Base-by-base conservation (phyloP, 2,797 vertebrate species). In the Hydrocynus forskahlii region DNA sequence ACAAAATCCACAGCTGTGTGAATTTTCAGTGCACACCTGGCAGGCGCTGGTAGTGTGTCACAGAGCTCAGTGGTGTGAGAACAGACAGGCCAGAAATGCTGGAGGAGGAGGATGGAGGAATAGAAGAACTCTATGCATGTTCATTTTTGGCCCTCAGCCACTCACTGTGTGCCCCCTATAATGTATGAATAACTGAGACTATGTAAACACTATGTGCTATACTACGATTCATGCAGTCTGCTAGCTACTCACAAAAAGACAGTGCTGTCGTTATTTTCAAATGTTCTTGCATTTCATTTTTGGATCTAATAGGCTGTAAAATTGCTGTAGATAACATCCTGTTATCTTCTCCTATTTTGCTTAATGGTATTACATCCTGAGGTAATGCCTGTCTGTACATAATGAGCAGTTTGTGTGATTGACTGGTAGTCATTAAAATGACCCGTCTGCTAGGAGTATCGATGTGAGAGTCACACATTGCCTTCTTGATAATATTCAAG, bases 11-110 rank as follows among this genome's bases (percentile, higher is more conserved):
- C 92, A 95, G 96, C 96, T 95, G 93, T 93, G 91, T 90, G 87
- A 4, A 92, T 93, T 93, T 87, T 91, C 88, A 93, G 92, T 90
- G 89, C 80, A 89, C 92, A 93, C 91, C 93, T 94, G 94, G 91
- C 90, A 78, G 23, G 89, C 91, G 90, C 92, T 89, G 87, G 85
- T 89, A 90, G 89, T 92, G 92, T 93, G 92, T 95, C 93, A 92
- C 79, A 88, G 87, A 92, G 90, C 90, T 92, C 92, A 93, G 84
- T 92, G 91, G 92, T 91, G 92, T 93, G 94, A 92, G 85, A 89
- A 93, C 86, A 90, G 92, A 76, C 81, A 88, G 90, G 87, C 87
- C 79, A 89, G 81, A 87, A 82, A 85, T 80, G 88, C 76, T 85
- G 81, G 68, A 91, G 78, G 78, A 86, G 83, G 78, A 83, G 35